Evolutionary conservation across 2,888 invertebrate species (phyloP), one percentile per base, ranked within the genome.

Genomic region (Drosophila heteroneura): DNA sequence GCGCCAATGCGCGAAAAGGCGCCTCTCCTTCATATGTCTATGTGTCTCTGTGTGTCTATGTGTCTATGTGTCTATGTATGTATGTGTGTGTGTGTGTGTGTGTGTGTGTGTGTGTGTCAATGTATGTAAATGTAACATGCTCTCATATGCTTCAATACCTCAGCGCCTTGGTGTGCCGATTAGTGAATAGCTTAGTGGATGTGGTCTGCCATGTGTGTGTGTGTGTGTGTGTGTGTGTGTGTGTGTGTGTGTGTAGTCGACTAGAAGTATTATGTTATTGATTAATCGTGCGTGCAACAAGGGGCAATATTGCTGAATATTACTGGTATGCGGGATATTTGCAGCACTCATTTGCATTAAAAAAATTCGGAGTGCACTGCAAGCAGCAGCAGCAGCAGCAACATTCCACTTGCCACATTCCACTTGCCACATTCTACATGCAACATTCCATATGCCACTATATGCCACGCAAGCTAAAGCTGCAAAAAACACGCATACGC

Each of bases 231-330:
- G 19, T 37, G 6, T 19, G n/a, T n/a, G n/a, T 64, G 19, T 41
- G 22, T 35, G 14, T 56, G 37, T 26, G 22, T 47, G 28, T 65
- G 74, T 70, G 67, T 74, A 81, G 74, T 81, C 74, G 65, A 22
- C 54, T 70, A 75, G 81, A 81, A 81, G 72, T 81, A 78, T 74
- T 63, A 70, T 67, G 62, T 67, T 65, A 68, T 72, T 78, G 80
- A 78, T 81, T 81, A 81, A 81, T 81, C 81, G 70, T 72, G 58
- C 59, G 66, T 62, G 70, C 70, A 66, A 59, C 61, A 74, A 58
- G 54, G 41, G 60, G 68, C 47, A 28, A 30, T 19, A 32, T 28
- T 22, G 10, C 28, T 66, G 53, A 39, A 56, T 53, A 58, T 49
- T 54, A 37, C 41, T 68, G 44, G 37, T 58, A 74, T 73, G 28